Base-by-base conservation (phyloP, 2,113 vertebrate genomes). In the Lethenteron reissneri region DNA sequence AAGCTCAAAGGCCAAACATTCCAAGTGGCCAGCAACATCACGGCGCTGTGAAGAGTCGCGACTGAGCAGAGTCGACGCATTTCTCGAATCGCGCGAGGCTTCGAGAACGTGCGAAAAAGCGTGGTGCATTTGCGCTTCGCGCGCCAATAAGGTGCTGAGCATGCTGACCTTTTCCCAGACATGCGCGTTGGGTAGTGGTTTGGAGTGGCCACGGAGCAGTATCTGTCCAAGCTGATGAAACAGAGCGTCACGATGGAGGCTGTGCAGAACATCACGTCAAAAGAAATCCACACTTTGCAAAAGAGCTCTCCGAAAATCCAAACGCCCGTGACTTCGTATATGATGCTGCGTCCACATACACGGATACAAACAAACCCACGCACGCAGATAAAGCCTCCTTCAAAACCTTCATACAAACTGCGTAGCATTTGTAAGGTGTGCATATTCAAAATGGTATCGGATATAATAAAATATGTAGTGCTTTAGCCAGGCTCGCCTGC, bases 261-360 rank as follows among this genome's bases (percentile, higher is more conserved):
- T 0, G 84, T 85, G 76, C 84, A 85, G 41, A 83, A 85, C 81
- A 83, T 85, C 41, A 85, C 84, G 2, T 85, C 84, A 83, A 85
- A 85, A 76, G 83, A 83, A 11, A 85, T 85, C 71, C 84, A 85
- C 0, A 85, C 81, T 0, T 85, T 85, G 77, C 84, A 85, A 6
- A 85, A 85, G 5, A 83, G 80, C 75, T 83, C 81, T n/a, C 83
- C 84, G 11, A 85, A 85, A 72, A 85, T 82, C 84, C 84, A 85
- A 71, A 83, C 78, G 11, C 84, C 84, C 19, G 83, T 83, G 4
- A 85, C 78, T 75, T 85, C 76, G 76, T 85, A 83, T 1, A 83
- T 85, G 79, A 85, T 58, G 11, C 71, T 57, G 15, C n/a, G 60
- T 57, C 71, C 71, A 71, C 57, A 71, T 12, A 14, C 71, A 57